Base-by-base conservation (phyloP, 2,888 invertebrate genomes). In the Helicoverpa assulta region DNA sequence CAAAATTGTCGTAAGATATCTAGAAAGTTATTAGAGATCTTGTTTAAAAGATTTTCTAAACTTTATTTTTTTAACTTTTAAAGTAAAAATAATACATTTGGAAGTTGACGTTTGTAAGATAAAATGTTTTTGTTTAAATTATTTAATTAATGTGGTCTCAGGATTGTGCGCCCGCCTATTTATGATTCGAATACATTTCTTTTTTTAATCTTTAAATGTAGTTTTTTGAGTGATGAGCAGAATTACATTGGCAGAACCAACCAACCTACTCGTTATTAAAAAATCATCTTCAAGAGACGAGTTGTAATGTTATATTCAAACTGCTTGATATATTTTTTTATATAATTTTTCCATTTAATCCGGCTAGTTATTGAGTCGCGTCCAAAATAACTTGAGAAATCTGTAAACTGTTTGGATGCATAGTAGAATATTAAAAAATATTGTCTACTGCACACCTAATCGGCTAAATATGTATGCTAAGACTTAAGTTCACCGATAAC, bases 121-220 rank as follows among this genome's bases (percentile, higher is more conserved):
- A 6, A 61, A 55, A 63, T 43, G 12, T 21, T 43, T 18, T 51
- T 60, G 54, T 62, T 67, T 58, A 54, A n/a, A 43, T 70, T 37
- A 61, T 66, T 70, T 64, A 29, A 64, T 14, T 4, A n/a, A 62
- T 12, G 18, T 75, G 78, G 74, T 83, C 73, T 82, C 78, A 75
- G 43, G 47, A 77, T 78, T 77, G 67, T 62, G 66, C 47, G 43
- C 65, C 69, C 70, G 71, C 79, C 81, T 80, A 76, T 83, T 73
- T 80, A 72, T 80, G 75, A 67, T 82, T 82, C 64, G 75, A 12
- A 21, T 63, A 60, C 52, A 54, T 6, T 52, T 61, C 6, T 43
- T n/a, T 47, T n/a, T 50, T 43, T 40, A 60, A 54, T 61, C 57
- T 73, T 68, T 54, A 62, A 33, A 40, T 7, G n/a, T n/a, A 0